phyloP scores from a whole-genome alignment of 2,888 invertebrate genomes.

The Theretra japonica region DNA sequence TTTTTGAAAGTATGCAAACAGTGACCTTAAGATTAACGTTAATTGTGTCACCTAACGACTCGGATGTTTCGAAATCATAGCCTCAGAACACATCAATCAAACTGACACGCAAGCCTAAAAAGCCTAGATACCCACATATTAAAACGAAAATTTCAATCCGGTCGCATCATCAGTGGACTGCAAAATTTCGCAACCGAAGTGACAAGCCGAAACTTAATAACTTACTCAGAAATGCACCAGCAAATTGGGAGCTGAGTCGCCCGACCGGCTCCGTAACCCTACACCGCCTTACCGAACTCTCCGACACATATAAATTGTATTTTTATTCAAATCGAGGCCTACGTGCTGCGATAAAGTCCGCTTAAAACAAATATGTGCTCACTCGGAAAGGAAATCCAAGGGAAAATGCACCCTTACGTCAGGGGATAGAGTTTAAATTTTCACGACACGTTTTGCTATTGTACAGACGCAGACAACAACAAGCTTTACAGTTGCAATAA shows the following conservation, averaged over 20 bases:
- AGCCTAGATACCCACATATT: constrained; percentile 49
- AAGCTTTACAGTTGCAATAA: constrained; percentile 71
- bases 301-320: constrained; percentile 84
- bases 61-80: constrained; percentile 26
- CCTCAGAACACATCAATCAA: constrained; percentile 32
- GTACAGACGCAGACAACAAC: constrained; percentile 62
- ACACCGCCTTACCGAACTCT: constrained; percentile 76
- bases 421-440: constrained; percentile 55
- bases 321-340: constrained; percentile 83
- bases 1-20: constrained; percentile 8
- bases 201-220: constrained; percentile 84
- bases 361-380: constrained; percentile 80
- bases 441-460: constrained; percentile 34
- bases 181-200: constrained; percentile 81
- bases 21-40: constrained; percentile 1
- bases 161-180: constrained; percentile 62
- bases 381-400: constrained; percentile 46
- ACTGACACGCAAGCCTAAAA: constrained; percentile 39
- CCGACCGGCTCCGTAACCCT: constrained; percentile 80
- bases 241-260: constrained; percentile 80
- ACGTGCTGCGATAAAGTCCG: constrained; percentile 80
- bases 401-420: constrained; percentile 57
- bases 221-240: constrained; percentile 83
- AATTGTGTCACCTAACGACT: not conserved
- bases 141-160: constrained; percentile 46